Evolutionary conservation across 2,113 vertebrate species (phyloP), one percentile per base, ranked within the genome.

Genomic region (Nothoprocta perdicaria): DNA sequence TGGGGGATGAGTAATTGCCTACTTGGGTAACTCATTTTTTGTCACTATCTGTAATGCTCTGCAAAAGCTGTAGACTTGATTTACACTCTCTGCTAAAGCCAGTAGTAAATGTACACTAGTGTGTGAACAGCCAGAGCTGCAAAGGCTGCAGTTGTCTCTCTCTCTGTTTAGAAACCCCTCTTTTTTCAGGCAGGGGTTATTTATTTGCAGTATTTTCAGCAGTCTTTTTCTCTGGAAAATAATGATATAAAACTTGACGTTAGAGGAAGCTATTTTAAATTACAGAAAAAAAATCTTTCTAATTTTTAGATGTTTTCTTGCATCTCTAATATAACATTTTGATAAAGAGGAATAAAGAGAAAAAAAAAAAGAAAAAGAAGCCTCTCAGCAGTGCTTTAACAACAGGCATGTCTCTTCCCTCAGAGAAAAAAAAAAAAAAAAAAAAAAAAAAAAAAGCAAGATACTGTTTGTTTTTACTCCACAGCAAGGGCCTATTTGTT

Each of bases 171-270:
- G 81, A 87, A 80, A 80, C 83, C 95, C 63, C 80, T 41, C 16
- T 96, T 97, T 91, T 88, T 88, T 81, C 76, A 82, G 94, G 85
- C 76, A 82, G 94, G 85, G 80, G 76, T 92, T 55, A 38, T 48
- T 69, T 69, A 71, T 52, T 89, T 55, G 18, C 26, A 11, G 91
- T 86, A 90, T 66, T 92, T 93, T 60, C 80, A 84, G 93, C 90
- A 89, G 18, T 55, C 53, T 57, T 91, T 85, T 88, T 77, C 61
- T 93, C 94, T 93, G 94, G 50, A 82, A 88, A 89, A 87, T 84
- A 45, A 88, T 45, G 27, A 65, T 67, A 40, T 58, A 48, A 89
- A 61, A 66, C 13, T n/a, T 89, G 62, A 75, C 71, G 72, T 91
- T 55, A 31, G 72, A 92, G 74, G 45, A 31, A 76, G 46, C 60